Percentiles rank a stretch among this genome's conserved stretches.
phyloP scores from a whole-genome alignment of 1,140 invertebrate genomes.

The Hestina assimilis region DNA sequence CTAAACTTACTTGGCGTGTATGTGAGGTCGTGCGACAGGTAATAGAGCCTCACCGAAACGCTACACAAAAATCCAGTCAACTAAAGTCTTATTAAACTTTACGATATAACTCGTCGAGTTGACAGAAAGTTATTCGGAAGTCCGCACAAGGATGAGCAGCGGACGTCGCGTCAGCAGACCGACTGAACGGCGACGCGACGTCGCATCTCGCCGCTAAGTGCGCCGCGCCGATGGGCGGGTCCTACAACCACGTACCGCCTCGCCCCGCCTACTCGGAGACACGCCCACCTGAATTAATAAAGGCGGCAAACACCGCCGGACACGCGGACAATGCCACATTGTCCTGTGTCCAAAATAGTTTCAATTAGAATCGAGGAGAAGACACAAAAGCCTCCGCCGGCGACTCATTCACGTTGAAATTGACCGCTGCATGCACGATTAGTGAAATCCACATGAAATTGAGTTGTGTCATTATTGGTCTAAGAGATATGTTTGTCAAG shows the following conservation, averaged over 20 bases:
- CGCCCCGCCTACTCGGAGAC: constrained; percentile 49
- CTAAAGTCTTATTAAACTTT: constrained; percentile 19
- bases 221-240: constrained; percentile 57
- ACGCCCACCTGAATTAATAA: constrained; percentile 77
- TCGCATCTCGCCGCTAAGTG: constrained; percentile 35
- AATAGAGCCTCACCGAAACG: constrained; percentile 6
- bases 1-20: constrained; percentile 63
- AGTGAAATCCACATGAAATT: constrained; percentile 20
- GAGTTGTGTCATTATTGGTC: constrained; percentile 18
- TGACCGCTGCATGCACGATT: constrained; percentile 64
- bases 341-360: constrained; percentile 76
- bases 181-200: constrained; percentile 49
- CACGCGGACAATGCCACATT: constrained; percentile 76
- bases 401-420: constrained; percentile 62
- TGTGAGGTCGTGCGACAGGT: constrained; percentile 52
- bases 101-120: constrained; percentile 30
- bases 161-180: constrained; percentile 62
- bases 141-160: constrained; percentile 50
- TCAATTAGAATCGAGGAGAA: constrained; percentile 73
- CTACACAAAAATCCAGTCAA: constrained; percentile 9
- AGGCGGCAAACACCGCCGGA: constrained; percentile 74
- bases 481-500: not conserved
- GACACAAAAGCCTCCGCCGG: constrained; percentile 61
- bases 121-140: constrained; percentile 39
- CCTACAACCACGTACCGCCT: constrained; percentile 38